Evolutionary conservation across 2,113 vertebrate genomes (phyloP), one percentile per base, ranked within the genome.

Genomic region (Tautogolabrus adspersus): DNA sequence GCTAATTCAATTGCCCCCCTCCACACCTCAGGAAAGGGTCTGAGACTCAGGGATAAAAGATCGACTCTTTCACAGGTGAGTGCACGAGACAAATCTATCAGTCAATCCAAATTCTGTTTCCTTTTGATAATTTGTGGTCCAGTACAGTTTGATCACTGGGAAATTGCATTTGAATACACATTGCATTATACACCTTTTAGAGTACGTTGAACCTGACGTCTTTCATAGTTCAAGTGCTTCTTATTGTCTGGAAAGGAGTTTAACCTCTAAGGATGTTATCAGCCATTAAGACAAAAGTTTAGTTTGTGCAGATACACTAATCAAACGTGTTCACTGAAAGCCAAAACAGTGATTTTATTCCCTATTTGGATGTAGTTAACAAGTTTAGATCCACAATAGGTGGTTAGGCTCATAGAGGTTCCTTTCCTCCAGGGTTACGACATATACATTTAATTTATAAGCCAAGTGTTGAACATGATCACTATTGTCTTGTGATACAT

Each of bases 21-120:
- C 87, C 73, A 70, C 83, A 89, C 80, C 80, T 77, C 77, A 71
- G 64, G 80, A 60, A 88, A 83, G 62, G 66, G 84, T 82, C 79
- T 73, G 70, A 68, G 76, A 63, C 76, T 74, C 2, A 1, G 65
- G 72, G 76, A 91, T 90, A 88, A 92, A 87, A 72, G 70, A 93
- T 92, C 86, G 78, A 79, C 71, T 84, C 69, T 61, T 85, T 91
- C 79, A 86, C 88, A 86, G 83, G 82, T 85, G 79, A 91, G 80
- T 85, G 85, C 82, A 70, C 9, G 23, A 64, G 79, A 66, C 67
- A 81, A 86, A 90, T 93, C 81, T 77, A 89, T 92, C 86, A 79
- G 78, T 92, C 91, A 88, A 89, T 93, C 80, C 84, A 92, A 92
- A 92, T 83, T 73, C 44, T 81, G 77, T 91, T 93, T 79, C 79